Conservation (phyloP, 2,888 invertebrate species). For the Deilephila elpenor region DNA sequence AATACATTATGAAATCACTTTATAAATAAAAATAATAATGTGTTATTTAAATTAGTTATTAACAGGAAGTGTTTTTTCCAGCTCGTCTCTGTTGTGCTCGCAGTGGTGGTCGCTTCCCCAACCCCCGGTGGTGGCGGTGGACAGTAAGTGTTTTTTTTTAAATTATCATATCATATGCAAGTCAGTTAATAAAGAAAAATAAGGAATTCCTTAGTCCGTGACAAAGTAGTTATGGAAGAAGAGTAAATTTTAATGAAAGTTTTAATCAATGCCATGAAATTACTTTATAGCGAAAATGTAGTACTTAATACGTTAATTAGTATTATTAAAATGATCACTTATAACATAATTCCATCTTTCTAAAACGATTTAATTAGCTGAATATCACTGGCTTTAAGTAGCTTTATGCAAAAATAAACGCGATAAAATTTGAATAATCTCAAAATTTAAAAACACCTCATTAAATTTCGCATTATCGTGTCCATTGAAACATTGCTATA, state of each 20-base stretch:
- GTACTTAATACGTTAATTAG: too few species aligned
- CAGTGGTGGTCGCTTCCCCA: slow-evolving; percentile 67
- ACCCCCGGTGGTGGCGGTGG: slow-evolving; percentile 71
- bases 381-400: not conserved
- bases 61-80: slow-evolving; percentile 45
- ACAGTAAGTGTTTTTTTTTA: slow-evolving; percentile 63
- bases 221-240: too few species aligned
- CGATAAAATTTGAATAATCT: not conserved
- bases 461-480: not conserved
- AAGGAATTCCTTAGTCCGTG: too few species aligned
- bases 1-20: too few species aligned
- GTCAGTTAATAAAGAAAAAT: too few species aligned
- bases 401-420: not conserved
- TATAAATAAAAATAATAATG: not conserved
- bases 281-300: too few species aligned
- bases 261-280: too few species aligned
- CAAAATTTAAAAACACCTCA: not conserved
- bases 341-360: too few species aligned
- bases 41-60: not conserved
- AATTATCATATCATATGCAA: not conserved
- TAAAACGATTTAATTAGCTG: too few species aligned
- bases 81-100: slow-evolving; percentile 71
- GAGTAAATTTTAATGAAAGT: too few species aligned
- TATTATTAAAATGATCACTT: too few species aligned
- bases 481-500: not conserved